Evolutionary conservation across 1,140 invertebrate species (phyloP), one percentile per base, ranked within the genome.

Genomic region (Drosophila takahashii): DNA sequence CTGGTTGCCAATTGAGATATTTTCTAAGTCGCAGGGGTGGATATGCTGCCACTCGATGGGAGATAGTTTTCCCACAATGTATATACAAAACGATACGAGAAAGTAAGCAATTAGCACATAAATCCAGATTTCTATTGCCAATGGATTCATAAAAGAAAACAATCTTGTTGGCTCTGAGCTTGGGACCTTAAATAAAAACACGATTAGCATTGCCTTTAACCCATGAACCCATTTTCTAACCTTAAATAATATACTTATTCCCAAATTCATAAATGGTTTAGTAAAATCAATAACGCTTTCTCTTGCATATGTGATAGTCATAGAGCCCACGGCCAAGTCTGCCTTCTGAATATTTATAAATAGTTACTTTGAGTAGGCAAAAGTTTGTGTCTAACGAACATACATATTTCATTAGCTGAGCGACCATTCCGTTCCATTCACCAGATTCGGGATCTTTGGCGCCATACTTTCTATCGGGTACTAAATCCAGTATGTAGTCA

Each of bases 211-310:
- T 36, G n/a, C n/a, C 9, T 39, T 39, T 3, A n/a, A 16, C 10
- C 10, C 8, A 1, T 4, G 4, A 16, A 11, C 2, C 3, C 0
- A 16, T 22, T 32, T 56, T 81, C 92, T 93, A 93, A 96, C 96
- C 95, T 97, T 97, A 90, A 97, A 97, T 45, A 97, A 92, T 79
- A 97, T 97, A 22, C 96, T 96, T 44, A 97, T 97, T 6, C 96
- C 96, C 1, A 97, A 93, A 91, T 97, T 97, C 95, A 98, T 97
- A 92, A 97, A 98, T 1, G 97, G 97, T 90, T 98, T 98, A 0
- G 97, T 98, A 90, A 98, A 98, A 93, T 98, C 97, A 44, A 98
- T 98, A 11, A 98, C 97, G 79, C 96, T 97, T 92, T 98, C 97
- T 42, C 98, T 92, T 0, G 97, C 97, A 91, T 98, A 98, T 84